Evolutionary conservation across 2,113 vertebrate genomes (phyloP).

Genomic region (Loxodonta africana): DNA sequence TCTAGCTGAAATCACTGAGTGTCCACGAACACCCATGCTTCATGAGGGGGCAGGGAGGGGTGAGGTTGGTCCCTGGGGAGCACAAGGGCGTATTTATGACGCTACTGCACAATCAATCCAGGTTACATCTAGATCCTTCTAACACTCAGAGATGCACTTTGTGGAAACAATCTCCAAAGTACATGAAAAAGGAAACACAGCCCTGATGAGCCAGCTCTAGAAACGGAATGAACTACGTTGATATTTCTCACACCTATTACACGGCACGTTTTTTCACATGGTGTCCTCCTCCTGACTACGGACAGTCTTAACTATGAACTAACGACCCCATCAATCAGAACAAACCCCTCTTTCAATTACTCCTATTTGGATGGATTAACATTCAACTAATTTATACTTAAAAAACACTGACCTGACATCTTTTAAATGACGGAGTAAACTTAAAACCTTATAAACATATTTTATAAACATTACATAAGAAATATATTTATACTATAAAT

Average conservation of each 20-base stretch:
- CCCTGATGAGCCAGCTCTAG: background rate
- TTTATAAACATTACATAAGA: too few species aligned
- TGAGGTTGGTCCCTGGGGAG: background rate
- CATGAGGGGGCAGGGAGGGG: background rate
- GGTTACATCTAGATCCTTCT: background rate
- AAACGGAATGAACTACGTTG: background rate
- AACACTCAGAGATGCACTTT: background rate
- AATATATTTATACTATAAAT: background rate
- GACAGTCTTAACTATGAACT: background rate
- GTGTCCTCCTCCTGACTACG: background rate
- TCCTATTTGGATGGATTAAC: background rate
- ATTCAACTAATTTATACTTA: background rate
- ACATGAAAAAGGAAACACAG: background rate
- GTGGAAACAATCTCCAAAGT: background rate
- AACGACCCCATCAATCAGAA: background rate
- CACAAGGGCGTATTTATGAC: background rate
- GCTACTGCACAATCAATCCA: background rate
- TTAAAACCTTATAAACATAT: background rate
- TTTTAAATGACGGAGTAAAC: background rate
- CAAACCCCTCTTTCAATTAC: background rate
- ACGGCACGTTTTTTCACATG: rapidly evolving
- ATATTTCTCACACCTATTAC: background rate
- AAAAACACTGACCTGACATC: background rate
- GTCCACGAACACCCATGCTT: background rate
- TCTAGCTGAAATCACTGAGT: background rate